Percentiles rank a stretch among this genome's conserved stretches.
Conservation (phyloP, 2,888 invertebrate genomes). For the Falcaria lacertinaria region DNA sequence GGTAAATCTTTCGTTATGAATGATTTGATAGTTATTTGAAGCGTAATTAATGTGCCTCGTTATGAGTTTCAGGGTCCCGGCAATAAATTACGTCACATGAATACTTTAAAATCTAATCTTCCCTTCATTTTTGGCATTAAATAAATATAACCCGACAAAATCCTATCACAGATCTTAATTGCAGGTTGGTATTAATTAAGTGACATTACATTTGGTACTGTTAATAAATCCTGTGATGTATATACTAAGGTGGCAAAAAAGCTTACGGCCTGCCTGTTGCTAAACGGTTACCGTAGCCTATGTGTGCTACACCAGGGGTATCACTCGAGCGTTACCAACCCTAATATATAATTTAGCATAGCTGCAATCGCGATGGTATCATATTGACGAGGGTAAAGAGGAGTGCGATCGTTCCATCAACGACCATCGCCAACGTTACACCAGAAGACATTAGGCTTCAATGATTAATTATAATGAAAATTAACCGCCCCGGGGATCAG, state of each 20-base stretch:
- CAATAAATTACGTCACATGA: background rate
- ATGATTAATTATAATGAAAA: constrained; percentile 41
- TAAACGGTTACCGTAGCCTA: too few relatives aligned
- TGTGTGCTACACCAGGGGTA: too few relatives aligned
- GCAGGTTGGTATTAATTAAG: background rate
- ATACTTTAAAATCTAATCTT: background rate
- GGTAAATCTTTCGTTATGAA: too few relatives aligned
- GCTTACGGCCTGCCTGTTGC: too few relatives aligned
- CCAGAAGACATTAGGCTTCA: constrained; percentile 29
- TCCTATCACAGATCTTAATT: background rate
- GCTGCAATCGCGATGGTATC: too few relatives aligned
- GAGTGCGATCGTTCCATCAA: constrained; percentile 12
- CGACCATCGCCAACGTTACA: constrained; percentile 19
- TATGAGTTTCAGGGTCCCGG: background rate
- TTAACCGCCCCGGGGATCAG: constrained; percentile 16
- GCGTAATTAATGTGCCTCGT: background rate
- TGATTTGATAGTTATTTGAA: background rate
- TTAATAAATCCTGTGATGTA: too few relatives aligned
- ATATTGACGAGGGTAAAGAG: constrained; percentile 40
- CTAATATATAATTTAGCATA: too few relatives aligned
- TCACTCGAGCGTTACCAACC: too few relatives aligned
- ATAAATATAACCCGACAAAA: background rate
- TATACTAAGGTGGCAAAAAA: too few relatives aligned
- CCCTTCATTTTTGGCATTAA: background rate
- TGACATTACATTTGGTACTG: background rate